Evolutionary conservation across 2,888 invertebrate species (phyloP), one percentile per base, ranked within the genome.

Genomic region (Cataglyphis livida): DNA sequence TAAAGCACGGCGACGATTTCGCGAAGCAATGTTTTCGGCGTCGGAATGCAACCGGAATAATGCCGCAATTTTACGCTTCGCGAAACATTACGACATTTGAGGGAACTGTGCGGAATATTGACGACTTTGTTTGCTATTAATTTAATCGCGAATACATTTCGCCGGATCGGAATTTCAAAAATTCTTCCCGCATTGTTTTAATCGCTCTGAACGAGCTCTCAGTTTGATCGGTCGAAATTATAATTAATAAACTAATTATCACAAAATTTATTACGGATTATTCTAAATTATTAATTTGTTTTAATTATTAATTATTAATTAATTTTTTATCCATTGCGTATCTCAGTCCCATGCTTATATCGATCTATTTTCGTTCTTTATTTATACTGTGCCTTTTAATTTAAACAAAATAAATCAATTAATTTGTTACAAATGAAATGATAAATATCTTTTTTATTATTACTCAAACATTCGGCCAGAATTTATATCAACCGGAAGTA

Each of bases 1-100:
- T 74, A 54, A 75, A 38, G 65, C 57, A 57, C 10, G 51, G 10
- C 32, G n/a, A 65, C 28, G 57, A 70, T 84, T 82, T 65, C 57
- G 38, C 54, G 44, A 73, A 84, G 44, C 74, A 87, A 76, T 76
- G 74, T 75, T 54, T 79, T 32, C 57, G 76, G 73, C 73, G 38
- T 35, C 82, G 73, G 76, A 85, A 81, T 74, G 81, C 82, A 76
- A 76, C 64, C 48, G 62, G 76, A 84, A 82, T 87, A 85, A 81
- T 85, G 76, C 48, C 71, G 75, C 70, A 84, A 87, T 85, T 87
- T 73, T 81, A 64, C 61, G 57, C 48, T 66, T 79, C 15, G 75
- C 18, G 44, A 57, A 68, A 70, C 48, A 12, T 79, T 59, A 68
- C 44, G 66, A 83, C 44, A 44, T 75, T 68, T 38, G 73, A 76